Base-by-base conservation (phyloP, 2,888 invertebrate genomes). In the Nemapogon koenigi region DNA sequence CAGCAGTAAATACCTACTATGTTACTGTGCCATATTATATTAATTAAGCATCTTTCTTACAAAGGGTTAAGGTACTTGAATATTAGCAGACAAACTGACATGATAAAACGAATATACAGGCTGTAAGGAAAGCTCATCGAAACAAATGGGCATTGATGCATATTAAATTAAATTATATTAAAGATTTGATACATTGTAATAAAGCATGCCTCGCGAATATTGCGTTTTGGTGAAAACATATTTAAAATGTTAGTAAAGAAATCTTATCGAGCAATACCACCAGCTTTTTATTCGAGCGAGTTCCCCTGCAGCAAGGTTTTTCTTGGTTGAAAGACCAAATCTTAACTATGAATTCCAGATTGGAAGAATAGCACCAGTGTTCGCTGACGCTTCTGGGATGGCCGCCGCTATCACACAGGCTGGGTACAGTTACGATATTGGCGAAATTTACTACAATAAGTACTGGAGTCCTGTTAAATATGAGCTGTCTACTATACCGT, bases 391-490 rank as follows among this genome's bases (percentile, higher is more conserved):
- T 17, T 73, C 86, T 0, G 57, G 59, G 25, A 75, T 90, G 42
- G 87, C 89, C 1, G 80, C 84, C 17, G 76, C 80, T 17, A 81
- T 90, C 37, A 56, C 86, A 2, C 76, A 83, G 33, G 51, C 70
- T 0, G 64, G 64, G 2, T 85, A 68, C 54, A 55, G 72, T 16
- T 90, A 81, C 61, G 85, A 87, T 45, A 52, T 75, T 28, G 90
- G 88, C 29, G 82, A 83, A 50, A 82, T 91, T 41, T 81, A 83
- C 51, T 91, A 81, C 78, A 91, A 91, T 64, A 75, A 73, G 50
- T 89, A 85, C 70, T 84, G 66, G 78, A 76, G 83, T 4, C 83
- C 87, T 0, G 87, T 88, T 40, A 85, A 87, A 25, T 89, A 88
- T 57, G 70, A 75, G 43, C 79, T 86, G 8, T 60, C 73, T n/a